phyloP scores from a whole-genome alignment of 2,888 invertebrate genomes.

The Eupeodes latifasciatus region DNA sequence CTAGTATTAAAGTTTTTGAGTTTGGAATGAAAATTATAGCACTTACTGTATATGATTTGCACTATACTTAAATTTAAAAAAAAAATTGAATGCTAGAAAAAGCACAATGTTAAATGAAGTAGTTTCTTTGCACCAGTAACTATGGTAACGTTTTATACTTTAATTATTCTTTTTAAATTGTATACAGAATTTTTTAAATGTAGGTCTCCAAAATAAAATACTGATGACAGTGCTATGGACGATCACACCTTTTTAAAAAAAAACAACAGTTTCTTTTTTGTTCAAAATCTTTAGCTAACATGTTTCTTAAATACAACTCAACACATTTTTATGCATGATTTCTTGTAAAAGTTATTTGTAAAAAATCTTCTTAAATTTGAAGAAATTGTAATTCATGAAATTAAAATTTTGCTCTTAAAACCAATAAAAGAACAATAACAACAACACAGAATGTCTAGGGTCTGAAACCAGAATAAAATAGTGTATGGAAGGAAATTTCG shows the following conservation, averaged over 20 bases:
- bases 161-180: neutral
- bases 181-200: neutral
- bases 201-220: neutral
- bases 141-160: neutral
- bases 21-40: constrained; percentile 31
- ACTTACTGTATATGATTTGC: constrained; percentile 52
- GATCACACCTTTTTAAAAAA: neutral
- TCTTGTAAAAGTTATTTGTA: neutral
- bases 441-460: too few relatives aligned
- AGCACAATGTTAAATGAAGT: neutral
- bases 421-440: too few relatives aligned
- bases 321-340: constrained; percentile 1
- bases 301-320: neutral
- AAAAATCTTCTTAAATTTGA: neutral
- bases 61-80: neutral
- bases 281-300: neutral
- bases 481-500: too few relatives aligned
- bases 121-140: neutral
- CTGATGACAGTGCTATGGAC: neutral
- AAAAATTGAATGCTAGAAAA: neutral
- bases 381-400: too few relatives aligned
- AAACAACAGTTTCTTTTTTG: neutral
- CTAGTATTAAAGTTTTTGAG: constrained; percentile 18
- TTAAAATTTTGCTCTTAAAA: too few relatives aligned
- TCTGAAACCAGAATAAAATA: too few relatives aligned